These are phyloP conservation scores for Bubo scandiacus DNA, from an alignment of 2,113 vertebrate genomes.

Conservation along the genomic window DNA sequence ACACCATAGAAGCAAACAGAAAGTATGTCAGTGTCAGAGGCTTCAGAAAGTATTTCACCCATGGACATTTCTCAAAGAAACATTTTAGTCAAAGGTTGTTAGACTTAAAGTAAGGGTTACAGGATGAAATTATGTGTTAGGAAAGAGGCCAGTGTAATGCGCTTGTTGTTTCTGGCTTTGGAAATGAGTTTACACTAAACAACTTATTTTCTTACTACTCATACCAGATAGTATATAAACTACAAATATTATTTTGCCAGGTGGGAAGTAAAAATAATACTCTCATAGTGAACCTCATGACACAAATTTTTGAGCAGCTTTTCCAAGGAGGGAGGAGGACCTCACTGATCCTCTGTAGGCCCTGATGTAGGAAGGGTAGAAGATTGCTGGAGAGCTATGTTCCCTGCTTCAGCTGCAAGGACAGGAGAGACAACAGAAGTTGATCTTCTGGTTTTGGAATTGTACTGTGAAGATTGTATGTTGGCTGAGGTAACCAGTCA, in stretches of 20 bases:
- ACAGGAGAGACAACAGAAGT: neutral
- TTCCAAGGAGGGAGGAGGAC: neutral
- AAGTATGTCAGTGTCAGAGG: neutral
- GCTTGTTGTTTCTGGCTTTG: neutral
- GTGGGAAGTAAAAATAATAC: neutral
- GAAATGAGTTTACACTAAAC: neutral
- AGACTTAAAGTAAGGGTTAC: neutral
- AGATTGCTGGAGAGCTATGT: neutral
- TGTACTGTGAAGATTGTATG: neutral
- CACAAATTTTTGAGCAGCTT: neutral
- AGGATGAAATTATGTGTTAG: neutral
- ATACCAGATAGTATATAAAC: neutral
- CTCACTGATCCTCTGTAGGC: neutral
- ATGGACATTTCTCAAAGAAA: neutral
- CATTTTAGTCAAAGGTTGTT: neutral
- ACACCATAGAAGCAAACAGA: neutral
- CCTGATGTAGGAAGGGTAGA: neutral
- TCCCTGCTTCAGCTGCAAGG: neutral
- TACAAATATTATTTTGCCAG: neutral
- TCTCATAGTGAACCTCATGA: neutral
- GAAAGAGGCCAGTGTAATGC: neutral
- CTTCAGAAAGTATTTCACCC: neutral
- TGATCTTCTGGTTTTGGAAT: neutral
- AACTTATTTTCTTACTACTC: neutral
- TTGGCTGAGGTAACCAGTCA: neutral